Evolutionary conservation across 2,797 vertebrate genomes (phyloP).

Genomic region (Okamejei kenojei): DNA sequence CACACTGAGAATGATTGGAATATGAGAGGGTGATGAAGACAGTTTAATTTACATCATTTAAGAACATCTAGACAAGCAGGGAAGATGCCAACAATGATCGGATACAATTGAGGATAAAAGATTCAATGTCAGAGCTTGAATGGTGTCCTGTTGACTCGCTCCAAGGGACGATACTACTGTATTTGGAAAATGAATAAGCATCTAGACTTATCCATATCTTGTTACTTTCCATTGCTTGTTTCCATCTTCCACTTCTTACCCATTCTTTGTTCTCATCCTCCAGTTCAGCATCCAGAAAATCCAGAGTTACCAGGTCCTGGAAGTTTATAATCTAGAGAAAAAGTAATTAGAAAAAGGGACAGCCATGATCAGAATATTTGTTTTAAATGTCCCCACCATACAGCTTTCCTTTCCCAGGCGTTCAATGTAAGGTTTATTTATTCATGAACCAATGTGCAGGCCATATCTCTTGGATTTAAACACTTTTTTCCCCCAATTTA

Average conservation of each 20-base stretch:
- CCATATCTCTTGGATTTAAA: not conserved
- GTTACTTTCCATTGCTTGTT: constrained; percentile 8
- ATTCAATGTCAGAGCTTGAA: not conserved
- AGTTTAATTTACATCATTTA: too few species aligned
- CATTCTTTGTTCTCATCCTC: constrained; percentile 88
- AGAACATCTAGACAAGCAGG: too few species aligned
- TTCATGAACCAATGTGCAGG: too few species aligned
- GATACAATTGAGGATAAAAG: not conserved
- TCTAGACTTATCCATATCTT: not conserved
- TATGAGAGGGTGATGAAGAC: too few species aligned
- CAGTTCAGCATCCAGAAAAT: constrained; percentile 92
- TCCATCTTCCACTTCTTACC: constrained; percentile 54
- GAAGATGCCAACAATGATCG: not conserved
- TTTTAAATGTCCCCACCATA: not conserved
- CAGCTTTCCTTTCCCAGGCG: not conserved
- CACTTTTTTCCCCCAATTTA: not conserved
- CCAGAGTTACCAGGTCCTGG: constrained; percentile 85
- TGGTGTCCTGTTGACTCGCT: not conserved
- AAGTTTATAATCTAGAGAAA: constrained; percentile 80
- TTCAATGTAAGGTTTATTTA: not conserved
- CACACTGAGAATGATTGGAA: too few species aligned
- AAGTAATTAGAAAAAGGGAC: not conserved
- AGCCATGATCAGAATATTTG: not conserved
- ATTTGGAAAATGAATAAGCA: not conserved
- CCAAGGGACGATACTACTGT: too few species aligned